These are phyloP conservation scores for Morone chrysops DNA, from an alignment of 2,113 vertebrate species.

Conservation along the genomic window DNA sequence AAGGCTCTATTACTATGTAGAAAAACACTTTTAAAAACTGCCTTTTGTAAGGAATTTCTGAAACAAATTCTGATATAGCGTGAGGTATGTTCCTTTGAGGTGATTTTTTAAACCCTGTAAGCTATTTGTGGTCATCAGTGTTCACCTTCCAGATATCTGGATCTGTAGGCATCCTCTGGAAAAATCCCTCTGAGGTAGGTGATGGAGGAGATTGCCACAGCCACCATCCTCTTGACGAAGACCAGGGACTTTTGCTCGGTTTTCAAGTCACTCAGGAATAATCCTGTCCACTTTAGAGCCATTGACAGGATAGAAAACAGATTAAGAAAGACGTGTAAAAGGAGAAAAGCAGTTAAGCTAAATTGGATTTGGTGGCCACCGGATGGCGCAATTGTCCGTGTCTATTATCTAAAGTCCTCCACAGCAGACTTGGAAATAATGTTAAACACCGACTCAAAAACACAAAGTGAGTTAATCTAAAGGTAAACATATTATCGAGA, in stretches of 20 bases:
- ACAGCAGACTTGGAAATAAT: background rate
- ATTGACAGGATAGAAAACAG: background rate
- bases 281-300: slow-evolving; percentile 67
- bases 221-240: slow-evolving; percentile 93
- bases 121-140: background rate
- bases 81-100: background rate
- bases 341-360: background rate
- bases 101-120: background rate
- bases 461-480: background rate
- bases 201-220: slow-evolving; percentile 93
- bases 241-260: slow-evolving; percentile 90
- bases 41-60: background rate
- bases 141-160: slow-evolving; percentile 94
- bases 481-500: background rate
- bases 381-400: slow-evolving; percentile 31
- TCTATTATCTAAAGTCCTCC: background rate
- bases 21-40: background rate
- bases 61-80: background rate
- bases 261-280: slow-evolving; percentile 81
- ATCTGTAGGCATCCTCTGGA: slow-evolving; percentile 93
- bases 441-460: background rate
- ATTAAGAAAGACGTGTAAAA: background rate
- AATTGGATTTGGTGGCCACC: slow-evolving; percentile 5
- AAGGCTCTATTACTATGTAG: no score
- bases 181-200: slow-evolving; percentile 97